These are phyloP conservation scores for Bhutanitis thaidina DNA, from an alignment of 2,888 invertebrate genomes.

Conservation along the genomic window DNA sequence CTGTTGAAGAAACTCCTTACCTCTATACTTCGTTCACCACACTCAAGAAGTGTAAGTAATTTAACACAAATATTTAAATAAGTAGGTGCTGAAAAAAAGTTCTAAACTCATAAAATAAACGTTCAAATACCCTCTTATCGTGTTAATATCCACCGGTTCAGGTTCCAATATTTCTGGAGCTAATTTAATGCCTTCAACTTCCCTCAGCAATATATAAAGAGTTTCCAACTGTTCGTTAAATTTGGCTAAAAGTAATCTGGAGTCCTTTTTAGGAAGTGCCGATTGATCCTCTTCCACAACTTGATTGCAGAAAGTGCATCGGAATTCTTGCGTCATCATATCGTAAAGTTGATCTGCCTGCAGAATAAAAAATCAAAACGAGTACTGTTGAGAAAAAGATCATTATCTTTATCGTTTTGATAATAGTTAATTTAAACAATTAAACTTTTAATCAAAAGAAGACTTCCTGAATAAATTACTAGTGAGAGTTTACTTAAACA, in stretches of 20 bases:
- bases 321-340: conserved; percentile 89
- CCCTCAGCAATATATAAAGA: conserved; percentile 91
- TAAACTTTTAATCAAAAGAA: too few relatives aligned
- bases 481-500: too few relatives aligned
- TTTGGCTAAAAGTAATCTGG: conserved; percentile 91
- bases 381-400: too few relatives aligned
- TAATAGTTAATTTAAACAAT: too few relatives aligned
- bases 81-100: too few relatives aligned
- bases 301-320: conserved; percentile 93
- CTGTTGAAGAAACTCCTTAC: too few relatives aligned
- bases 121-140: conserved; percentile 84
- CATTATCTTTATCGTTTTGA: too few relatives aligned
- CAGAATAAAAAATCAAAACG: conserved; percentile 15
- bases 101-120: neutral
- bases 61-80: too few relatives aligned
- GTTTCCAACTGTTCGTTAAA: conserved; percentile 97
- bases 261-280: conserved; percentile 95
- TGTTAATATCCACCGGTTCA: conserved; percentile 93
- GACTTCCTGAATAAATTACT: too few relatives aligned
- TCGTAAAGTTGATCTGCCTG: conserved; percentile 94
- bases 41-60: too few relatives aligned
- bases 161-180: conserved; percentile 96
- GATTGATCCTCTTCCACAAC: conserved; percentile 97
- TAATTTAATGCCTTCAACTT: conserved; percentile 95
- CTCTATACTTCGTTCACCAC: too few relatives aligned